phyloP scores from a whole-genome alignment of 2,888 invertebrate species.

The Clepsis dumicolana region DNA sequence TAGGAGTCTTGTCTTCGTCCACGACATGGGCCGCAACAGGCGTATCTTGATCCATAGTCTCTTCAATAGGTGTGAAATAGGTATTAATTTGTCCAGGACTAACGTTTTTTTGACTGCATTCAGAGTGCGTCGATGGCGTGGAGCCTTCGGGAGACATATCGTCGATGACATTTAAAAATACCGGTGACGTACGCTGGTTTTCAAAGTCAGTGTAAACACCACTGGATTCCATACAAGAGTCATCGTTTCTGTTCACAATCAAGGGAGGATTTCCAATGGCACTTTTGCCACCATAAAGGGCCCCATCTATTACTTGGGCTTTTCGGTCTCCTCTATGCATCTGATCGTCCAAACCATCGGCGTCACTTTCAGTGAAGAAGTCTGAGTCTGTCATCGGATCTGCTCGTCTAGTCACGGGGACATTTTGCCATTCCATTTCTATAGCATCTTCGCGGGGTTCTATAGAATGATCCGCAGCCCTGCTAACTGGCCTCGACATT shows the following conservation, averaged over 20 bases:
- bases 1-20: conserved; percentile 70
- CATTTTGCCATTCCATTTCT: conserved; percentile 86
- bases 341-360: conserved; percentile 92
- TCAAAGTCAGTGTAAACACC: conserved; percentile 96
- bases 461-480: conserved; percentile 91
- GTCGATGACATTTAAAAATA: conserved; percentile 87
- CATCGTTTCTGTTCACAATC: conserved; percentile 88
- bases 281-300: conserved; percentile 92
- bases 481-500: conserved; percentile 94
- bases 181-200: conserved; percentile 85
- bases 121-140: conserved; percentile 84
- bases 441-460: conserved; percentile 82
- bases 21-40: conserved; percentile 57
- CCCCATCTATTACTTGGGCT: conserved; percentile 95
- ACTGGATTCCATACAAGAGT: conserved; percentile 95
- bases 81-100: conserved; percentile 66
- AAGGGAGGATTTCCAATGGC: conserved; percentile 84
- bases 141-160: conserved; percentile 89
- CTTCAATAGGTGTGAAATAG: conserved; percentile 66
- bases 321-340: conserved; percentile 90
- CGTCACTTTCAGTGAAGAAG: conserved; percentile 96
- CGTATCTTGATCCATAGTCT: conserved; percentile 62
- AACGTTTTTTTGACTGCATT: conserved; percentile 81
- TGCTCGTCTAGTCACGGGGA: conserved; percentile 88
- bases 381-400: conserved; percentile 97